Base-by-base conservation (phyloP, 2,797 vertebrate genomes). In the Aeoliscus strigatus region DNA sequence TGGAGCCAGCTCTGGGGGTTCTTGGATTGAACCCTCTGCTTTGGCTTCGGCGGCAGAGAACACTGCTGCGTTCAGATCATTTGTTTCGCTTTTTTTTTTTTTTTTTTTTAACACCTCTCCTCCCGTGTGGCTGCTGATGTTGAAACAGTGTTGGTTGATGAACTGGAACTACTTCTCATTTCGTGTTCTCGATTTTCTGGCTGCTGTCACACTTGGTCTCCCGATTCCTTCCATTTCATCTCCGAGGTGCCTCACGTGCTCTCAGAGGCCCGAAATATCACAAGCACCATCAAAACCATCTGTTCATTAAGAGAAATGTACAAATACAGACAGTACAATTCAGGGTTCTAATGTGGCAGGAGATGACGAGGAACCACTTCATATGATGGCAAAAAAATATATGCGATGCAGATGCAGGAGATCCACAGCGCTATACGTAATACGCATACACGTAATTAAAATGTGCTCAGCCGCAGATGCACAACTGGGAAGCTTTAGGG, bases 121-220 rank as follows among this genome's bases (percentile, higher is more conserved):
- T 68, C 54, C 61, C 64, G 43, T 15, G 55, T 71, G 62, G 59
- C 70, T 67, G 66, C 59, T 53, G 57, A 79, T 62, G 70, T 81
- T 66, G 66, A 85, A 80, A 73, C 63, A 26, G 55, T 9, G 17
- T n/a, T 51, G 41, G 36, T 58, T 57, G 71, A 72, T 75, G 69
- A 79, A 85, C 83, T 76, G 49, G 72, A 83, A 73, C 64, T 27
- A 80, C 81, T 79, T 78, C 77, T 70, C 72, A 54, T 73, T 82
- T 73, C 51, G 58, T 64, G 61, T 61, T 71, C 54, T 66, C 38
- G 18, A 60, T 80, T 75, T n/a, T 76, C 75, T 58, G 77, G 51
- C 62, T 14, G 26, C 50, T 29, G 36, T 70, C 55, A 65, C 51
- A 75, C 66, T 62, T 45, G 34, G 41, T 42, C 42, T 54, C 54